Percentiles rank a stretch among this genome's conserved stretches.
These are phyloP conservation scores for Galago senegalensis DNA, from an alignment of 2,797 vertebrate genomes.

Conservation along the genomic window DNA sequence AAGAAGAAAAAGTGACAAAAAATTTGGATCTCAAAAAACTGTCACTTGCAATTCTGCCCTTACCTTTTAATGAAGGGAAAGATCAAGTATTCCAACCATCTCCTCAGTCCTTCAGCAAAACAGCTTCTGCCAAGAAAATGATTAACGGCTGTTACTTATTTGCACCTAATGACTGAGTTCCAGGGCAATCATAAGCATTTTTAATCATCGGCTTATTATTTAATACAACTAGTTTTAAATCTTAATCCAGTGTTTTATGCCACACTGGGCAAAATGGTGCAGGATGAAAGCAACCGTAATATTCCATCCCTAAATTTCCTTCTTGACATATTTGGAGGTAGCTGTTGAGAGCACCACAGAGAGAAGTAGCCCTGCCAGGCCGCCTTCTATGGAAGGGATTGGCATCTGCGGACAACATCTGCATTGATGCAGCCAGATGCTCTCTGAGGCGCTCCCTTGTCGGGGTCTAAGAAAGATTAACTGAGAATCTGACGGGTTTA, in stretches of 20 bases:
- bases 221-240: neutral
- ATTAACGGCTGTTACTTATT: conserved; percentile 39
- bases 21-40: neutral
- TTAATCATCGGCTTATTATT: neutral
- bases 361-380: neutral
- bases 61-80: neutral
- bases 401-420: neutral
- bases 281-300: neutral
- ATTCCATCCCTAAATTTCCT: neutral
- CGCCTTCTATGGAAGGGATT: neutral
- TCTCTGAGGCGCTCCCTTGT: neutral
- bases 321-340: neutral
- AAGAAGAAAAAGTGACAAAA: conserved; percentile 37
- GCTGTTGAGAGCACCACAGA: neutral
- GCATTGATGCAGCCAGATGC: neutral
- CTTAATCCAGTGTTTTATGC: neutral
- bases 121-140: conserved; percentile 52
- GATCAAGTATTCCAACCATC: neutral
- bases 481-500: neutral
- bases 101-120: conserved; percentile 1
- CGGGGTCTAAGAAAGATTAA: neutral
- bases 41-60: neutral
- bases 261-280: neutral
- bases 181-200: conserved; percentile 22
- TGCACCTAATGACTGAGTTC: neutral